Evolutionary conservation across 1,140 invertebrate species (phyloP).

Genomic region (Drosophila nebulosa): DNA sequence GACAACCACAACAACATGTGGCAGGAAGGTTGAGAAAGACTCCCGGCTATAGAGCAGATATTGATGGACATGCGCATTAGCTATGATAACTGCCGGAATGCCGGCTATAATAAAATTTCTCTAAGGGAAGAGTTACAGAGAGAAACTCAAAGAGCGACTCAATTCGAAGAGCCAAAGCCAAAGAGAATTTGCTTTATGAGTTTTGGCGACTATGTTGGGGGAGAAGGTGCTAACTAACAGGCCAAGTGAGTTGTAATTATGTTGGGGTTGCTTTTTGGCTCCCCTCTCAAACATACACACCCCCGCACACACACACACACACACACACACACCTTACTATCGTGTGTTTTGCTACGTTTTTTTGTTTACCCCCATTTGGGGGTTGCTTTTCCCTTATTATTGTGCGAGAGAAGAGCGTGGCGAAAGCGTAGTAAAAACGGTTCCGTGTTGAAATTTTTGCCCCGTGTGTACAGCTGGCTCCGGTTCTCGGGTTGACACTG

Average conservation of each 20-base stretch:
- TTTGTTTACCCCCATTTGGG: conserved; percentile 51
- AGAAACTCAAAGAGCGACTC: not conserved
- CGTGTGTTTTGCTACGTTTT: not conserved
- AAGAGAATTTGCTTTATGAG: conserved; percentile 29
- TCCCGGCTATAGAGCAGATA: conserved; percentile 27
- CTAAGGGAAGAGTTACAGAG: not conserved
- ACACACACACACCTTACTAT: not conserved
- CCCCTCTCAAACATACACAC: not conserved
- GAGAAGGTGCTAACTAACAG: not conserved
- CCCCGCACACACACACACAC: not conserved
- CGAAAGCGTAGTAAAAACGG: conserved; percentile 44
- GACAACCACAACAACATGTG: conserved; percentile 68
- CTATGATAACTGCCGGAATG: conserved; percentile 59
- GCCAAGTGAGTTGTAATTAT: conserved; percentile 34
- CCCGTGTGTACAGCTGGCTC: conserved; percentile 7
- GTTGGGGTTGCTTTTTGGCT: conserved; percentile 57
- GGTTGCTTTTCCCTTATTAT: conserved; percentile 33
- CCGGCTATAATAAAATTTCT: conserved; percentile 42
- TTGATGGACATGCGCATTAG: conserved; percentile 28
- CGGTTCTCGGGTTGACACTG: not conserved
- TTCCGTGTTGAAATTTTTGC: conserved; percentile 63
- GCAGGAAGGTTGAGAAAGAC: conserved; percentile 68
- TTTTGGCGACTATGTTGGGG: not conserved
- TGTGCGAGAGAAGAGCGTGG: conserved; percentile 36
- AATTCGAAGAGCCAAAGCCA: not conserved